Conservation (phyloP, 1,140 invertebrate species). For the Drosophila virilis region DNA sequence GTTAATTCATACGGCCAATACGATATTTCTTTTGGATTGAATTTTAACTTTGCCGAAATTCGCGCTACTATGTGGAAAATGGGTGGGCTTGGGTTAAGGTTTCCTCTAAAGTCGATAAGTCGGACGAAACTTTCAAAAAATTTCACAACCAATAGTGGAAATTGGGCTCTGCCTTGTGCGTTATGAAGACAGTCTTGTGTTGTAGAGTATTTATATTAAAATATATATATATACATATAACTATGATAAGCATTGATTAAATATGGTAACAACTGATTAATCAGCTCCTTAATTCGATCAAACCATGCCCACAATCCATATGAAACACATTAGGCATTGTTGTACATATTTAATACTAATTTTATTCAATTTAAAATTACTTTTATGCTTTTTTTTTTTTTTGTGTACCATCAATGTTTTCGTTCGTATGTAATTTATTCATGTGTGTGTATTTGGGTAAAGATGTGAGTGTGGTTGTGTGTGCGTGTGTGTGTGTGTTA, state of each 20-base stretch:
- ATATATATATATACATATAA: background rate
- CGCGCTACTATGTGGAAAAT: too few species aligned
- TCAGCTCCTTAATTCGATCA: background rate
- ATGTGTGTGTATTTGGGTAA: slow-evolving; percentile 21
- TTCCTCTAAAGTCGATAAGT: too few species aligned
- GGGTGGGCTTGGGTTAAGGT: too few species aligned
- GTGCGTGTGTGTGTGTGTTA: slow-evolving; percentile 19
- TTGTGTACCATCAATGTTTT: slow-evolving; percentile 20
- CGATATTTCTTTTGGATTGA: too few species aligned
- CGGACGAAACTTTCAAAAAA: too few species aligned
- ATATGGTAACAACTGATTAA: background rate
- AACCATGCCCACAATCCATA: background rate
- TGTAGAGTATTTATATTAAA: too few species aligned
- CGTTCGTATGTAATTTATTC: slow-evolving; percentile 54
- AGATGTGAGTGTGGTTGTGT: slow-evolving; percentile 18
- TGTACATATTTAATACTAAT: slow-evolving; percentile 83
- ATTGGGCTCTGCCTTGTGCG: too few species aligned
- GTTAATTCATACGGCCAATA: too few species aligned
- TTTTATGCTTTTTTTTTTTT: slow-evolving; percentile 68
- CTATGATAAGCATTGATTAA: background rate
- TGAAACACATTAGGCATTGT: slow-evolving; percentile 48
- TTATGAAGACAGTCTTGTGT: too few species aligned
- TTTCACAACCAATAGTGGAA: too few species aligned
- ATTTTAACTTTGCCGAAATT: too few species aligned
- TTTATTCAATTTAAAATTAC: slow-evolving; percentile 84